Evolutionary conservation across 2,113 vertebrate species (phyloP).

Genomic region (Bettongia penicillata): DNA sequence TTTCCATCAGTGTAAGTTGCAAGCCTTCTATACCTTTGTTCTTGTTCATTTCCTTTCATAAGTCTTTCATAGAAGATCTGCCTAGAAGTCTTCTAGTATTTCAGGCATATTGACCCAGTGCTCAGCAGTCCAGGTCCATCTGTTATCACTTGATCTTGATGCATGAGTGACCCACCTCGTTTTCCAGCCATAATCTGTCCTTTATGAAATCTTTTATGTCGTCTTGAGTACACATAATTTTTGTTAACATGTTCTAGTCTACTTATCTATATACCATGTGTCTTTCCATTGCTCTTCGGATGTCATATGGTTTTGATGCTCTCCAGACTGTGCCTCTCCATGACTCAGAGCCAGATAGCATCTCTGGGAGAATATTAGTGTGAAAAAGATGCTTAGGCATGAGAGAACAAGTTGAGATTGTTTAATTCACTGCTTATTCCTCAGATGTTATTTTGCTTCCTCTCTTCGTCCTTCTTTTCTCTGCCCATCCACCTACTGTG

Average conservation of each 20-base stretch:
- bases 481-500: background rate
- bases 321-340: background rate
- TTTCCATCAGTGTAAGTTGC: background rate
- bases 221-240: background rate
- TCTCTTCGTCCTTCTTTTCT: background rate
- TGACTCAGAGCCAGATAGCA: background rate
- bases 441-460: background rate
- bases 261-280: background rate
- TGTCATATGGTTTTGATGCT: background rate
- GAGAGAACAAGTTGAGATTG: background rate
- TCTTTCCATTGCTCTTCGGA: background rate
- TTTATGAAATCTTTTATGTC: background rate
- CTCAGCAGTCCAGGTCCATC: background rate
- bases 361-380: background rate
- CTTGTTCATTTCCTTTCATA: background rate
- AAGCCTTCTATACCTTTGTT: background rate
- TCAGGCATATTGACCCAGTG: background rate
- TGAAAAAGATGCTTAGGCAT: background rate
- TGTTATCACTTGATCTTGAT: background rate
- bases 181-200: background rate
- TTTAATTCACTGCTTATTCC: background rate
- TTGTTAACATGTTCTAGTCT: background rate
- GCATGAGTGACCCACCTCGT: background rate
- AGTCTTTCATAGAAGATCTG: background rate
- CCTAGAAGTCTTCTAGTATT: background rate